Evolutionary conservation across 2,113 vertebrate genomes (phyloP).

Genomic region (Onychorhynchus coronatus): DNA sequence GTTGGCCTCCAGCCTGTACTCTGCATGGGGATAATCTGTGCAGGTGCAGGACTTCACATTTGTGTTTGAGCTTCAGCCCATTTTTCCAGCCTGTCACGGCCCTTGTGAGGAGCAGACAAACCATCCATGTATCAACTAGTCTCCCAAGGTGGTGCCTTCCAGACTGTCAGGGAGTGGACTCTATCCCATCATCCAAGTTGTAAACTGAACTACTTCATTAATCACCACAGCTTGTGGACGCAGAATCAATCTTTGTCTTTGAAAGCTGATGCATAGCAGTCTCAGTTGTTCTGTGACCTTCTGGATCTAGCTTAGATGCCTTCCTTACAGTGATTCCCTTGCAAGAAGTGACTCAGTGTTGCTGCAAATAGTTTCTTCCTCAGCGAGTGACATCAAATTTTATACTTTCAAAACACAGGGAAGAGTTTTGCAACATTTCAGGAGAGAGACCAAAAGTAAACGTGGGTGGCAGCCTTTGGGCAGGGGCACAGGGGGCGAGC

Average conservation of each 20-base stretch:
- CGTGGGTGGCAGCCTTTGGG: background rate
- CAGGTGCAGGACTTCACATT: background rate
- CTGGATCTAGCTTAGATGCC: background rate
- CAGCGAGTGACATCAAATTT: background rate
- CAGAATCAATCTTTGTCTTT: background rate
- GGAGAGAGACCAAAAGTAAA: background rate
- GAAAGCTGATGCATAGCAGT: background rate
- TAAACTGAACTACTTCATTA: background rate
- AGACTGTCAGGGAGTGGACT: background rate
- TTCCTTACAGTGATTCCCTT: background rate
- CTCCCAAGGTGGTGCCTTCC: background rate
- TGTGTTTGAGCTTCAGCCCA: background rate
- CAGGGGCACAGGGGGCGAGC: background rate
- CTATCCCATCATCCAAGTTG: background rate
- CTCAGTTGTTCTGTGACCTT: background rate
- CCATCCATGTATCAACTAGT: background rate
- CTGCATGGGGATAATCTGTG: background rate
- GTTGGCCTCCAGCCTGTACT: background rate
- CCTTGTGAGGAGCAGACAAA: background rate
- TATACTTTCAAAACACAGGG: background rate
- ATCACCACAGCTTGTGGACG: background rate
- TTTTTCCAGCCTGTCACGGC: background rate
- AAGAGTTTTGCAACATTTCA: background rate
- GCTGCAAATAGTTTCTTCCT: background rate
- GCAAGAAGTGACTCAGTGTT: background rate